Evolutionary conservation across 1,140 invertebrate species (phyloP), one percentile per base, ranked within the genome.

Genomic region (Stenopsyche tienmushanensis): DNA sequence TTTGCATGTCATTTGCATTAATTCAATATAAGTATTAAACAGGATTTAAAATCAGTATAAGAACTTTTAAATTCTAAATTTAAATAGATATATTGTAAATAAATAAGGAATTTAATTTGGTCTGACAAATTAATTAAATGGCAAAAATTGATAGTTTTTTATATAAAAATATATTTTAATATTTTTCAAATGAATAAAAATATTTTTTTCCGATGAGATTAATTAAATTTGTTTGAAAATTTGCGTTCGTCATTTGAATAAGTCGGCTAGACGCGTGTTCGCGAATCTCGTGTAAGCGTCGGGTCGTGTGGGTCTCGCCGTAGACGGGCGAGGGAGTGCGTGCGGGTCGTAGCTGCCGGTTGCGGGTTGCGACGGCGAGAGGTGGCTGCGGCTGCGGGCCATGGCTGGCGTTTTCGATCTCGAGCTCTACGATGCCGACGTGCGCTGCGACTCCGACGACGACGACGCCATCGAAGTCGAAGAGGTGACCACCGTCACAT

Each of bases 351-450:
- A 53, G 20, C n/a, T 25, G 50, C 2, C 25, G 23, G 15, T 25
- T 3, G 47, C 1, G n/a, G 59, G 2, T 3, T 7, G 15, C 34
- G 10, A 18, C 15, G 17, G 18, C 34, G n/a, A n/a, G n/a, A n/a
- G n/a, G 17, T 23, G 39, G 18, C 20, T 29, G 21, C 62, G 24
- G 20, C 58, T n/a, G n/a, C n/a, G n/a, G n/a, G 64, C 62, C 79
- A 91, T 91, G 89, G 89, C 89, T 76, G 88, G 86, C 75, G 85
- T 95, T 75, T 96, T 96, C 79, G 92, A 96, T 82, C 86, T 96
- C 75, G 93, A 96, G 79, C 81, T 95, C 72, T 88, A 90, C 71
- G 85, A 88, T 72, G 82, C 83, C 69, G 90, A 91, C 76, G 29
- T 39, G 29, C 29, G 5, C 29, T 83, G 84, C 62, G 84, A 86